Evolutionary conservation across 23 tunicate genomes (phyloP), one percentile per base, ranked within the genome.

Genomic region (Botrylloides violaceus): DNA sequence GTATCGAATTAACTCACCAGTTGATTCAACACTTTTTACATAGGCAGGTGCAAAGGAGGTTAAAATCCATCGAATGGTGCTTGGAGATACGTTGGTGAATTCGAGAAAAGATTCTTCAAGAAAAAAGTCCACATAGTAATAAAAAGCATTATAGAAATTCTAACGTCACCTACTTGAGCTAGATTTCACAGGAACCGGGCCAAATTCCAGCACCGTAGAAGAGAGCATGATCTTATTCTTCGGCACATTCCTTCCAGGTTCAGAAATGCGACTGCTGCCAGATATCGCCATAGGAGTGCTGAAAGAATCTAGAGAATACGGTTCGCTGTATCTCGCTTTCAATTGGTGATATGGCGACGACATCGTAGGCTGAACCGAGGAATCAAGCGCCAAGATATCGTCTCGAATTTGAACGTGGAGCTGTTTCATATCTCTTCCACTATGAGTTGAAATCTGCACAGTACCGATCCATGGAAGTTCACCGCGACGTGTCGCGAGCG

Each of bases 391-490:
- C 29, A 24, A 63, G 18, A 43, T 64, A 29, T 50, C 29, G 61
- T 66, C 65, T 71, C 83, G 76, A 24, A 87, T 80, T 71, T 87
- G 95, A 21, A 87, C 71, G 33, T 61, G 78, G 31, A 87, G 56
- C 37, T 68, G 74, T 22, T 68, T 68, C n/a, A 72, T 66, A 20
- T 79, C 77, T 3, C 72, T 57, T 2, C 82, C 82, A 0, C 34
- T 61, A 6, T 68, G 71, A 64, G 82, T 75, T 0, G 86, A 76
- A 43, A 87, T 62, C 33, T 81, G 73, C 61, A 87, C 66, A 36
- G 82, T 76, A 22, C 95, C 95, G 63, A 84, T 63, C 95, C 95
- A 87, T 6, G 95, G 95, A 49, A 87, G 70, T 7, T 79, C 78
- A 47, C 49, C 73, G 30, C 35, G 58, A 19, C 55, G 61, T 19